A percentile compares a stretch with the other conserved stretches of the same genome.
Evolutionary conservation across 2,888 invertebrate species (phyloP).

Genomic region (Prosapia bicincta): DNA sequence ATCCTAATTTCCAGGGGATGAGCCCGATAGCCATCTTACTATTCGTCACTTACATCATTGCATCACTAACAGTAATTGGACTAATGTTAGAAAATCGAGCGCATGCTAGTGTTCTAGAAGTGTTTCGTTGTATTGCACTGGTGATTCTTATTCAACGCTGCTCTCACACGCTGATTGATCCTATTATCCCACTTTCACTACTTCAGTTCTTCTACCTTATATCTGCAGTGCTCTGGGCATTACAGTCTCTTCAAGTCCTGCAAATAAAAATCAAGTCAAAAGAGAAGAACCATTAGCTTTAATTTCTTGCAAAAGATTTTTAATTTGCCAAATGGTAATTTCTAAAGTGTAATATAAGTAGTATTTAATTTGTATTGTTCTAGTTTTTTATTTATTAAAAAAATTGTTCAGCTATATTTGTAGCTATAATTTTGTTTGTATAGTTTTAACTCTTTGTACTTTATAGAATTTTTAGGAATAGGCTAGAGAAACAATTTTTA

Average conservation of each 20-base stretch:
- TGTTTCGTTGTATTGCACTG: constrained; percentile 61
- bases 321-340: no score
- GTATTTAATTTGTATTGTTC: no score
- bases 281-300: no score
- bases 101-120: constrained; percentile 59
- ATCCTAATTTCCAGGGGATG: constrained; percentile 53
- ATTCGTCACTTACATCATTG: constrained; percentile 61
- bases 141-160: constrained; percentile 47
- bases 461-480: no score
- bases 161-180: constrained; percentile 43
- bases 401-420: no score
- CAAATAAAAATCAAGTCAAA: constrained; percentile 51
- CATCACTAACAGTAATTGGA: constrained; percentile 65
- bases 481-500: no score
- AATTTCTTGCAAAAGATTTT: no score
- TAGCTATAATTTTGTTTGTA: no score
- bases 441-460: no score
- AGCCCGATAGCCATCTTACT: constrained; percentile 56
- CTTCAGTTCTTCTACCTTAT: constrained; percentile 57
- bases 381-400: no score
- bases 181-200: constrained; percentile 45
- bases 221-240: constrained; percentile 61
- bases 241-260: constrained; percentile 56
- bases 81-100: constrained; percentile 66
- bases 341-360: no score